Evolutionary conservation across 2,888 invertebrate genomes (phyloP).

Genomic region (Drosophila gaucha): DNA sequence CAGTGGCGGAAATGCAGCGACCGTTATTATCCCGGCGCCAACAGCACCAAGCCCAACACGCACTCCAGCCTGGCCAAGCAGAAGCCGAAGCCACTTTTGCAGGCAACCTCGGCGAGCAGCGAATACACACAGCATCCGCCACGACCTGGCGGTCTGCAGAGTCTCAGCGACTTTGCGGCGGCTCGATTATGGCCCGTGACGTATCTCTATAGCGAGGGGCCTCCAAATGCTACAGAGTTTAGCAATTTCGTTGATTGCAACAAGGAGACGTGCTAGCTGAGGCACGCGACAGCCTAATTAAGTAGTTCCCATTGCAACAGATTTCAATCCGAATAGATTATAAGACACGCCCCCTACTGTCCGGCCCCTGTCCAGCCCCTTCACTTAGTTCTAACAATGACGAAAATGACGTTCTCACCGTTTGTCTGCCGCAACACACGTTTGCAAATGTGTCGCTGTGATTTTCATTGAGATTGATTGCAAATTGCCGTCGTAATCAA

Average conservation of each 20-base stretch:
- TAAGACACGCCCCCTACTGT: conserved; percentile 26
- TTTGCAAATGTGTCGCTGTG: conserved; percentile 61
- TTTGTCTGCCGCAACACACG: conserved; percentile 21
- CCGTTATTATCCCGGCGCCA: conserved; percentile 88
- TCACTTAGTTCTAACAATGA: conserved; percentile 46
- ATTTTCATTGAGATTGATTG: conserved; percentile 74
- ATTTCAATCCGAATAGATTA: conserved; percentile 36
- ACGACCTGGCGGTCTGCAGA: conserved; percentile 83
- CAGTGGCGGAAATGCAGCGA: conserved; percentile 96
- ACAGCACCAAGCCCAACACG: conserved; percentile 64
- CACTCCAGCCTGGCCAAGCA: conserved; percentile 85
- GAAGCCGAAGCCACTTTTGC: conserved; percentile 77
- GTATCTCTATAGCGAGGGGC: conserved; percentile 91
- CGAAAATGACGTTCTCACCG: conserved; percentile 59
- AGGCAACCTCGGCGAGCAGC: conserved; percentile 61
- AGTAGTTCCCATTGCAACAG: conserved; percentile 37
- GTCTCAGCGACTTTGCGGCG: conserved; percentile 84
- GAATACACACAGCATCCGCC: conserved; percentile 83
- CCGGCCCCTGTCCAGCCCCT: not conserved
- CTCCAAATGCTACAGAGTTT: conserved; percentile 89
- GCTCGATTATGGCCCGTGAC: conserved; percentile 91
- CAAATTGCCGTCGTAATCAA: conserved; percentile 59
- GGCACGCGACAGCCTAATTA: conserved; percentile 31
- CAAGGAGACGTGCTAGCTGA: conserved; percentile 83
- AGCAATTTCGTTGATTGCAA: conserved; percentile 85